These are phyloP conservation scores for Eurypyga helias DNA, from an alignment of 2,113 vertebrate species.

Conservation along the genomic window DNA sequence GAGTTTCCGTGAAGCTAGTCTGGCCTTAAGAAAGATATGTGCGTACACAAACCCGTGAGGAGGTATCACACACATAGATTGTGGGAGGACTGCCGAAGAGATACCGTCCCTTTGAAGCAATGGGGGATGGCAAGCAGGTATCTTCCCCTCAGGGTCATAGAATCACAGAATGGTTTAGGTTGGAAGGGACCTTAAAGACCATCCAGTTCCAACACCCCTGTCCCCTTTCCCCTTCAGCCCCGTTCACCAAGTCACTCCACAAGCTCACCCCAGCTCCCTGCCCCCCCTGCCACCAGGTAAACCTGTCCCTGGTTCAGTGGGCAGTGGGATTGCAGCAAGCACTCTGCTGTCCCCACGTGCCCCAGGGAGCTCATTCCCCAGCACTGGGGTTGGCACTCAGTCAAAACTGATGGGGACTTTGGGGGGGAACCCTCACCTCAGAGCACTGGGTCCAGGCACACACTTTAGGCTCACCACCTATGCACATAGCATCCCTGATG, in stretches of 20 bases:
- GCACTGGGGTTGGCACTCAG: not conserved
- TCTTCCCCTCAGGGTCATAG: not conserved
- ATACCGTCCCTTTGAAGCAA: not conserved
- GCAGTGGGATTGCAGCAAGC: not conserved
- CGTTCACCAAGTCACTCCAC: not conserved
- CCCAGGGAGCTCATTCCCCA: not conserved
- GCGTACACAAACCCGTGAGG: not conserved
- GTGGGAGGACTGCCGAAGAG: not conserved
- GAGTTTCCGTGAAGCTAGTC: not conserved
- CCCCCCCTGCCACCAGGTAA: not conserved
- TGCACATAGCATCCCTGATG: rapidly evolving
- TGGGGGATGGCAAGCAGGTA: rapidly evolving
- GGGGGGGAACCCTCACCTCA: rapidly evolving
- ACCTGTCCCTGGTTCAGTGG: not conserved
- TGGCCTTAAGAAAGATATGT: not conserved
- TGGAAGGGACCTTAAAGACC: too few relatives aligned
- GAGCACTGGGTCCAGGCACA: not conserved
- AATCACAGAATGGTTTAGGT: too few relatives aligned
- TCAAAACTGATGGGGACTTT: not conserved
- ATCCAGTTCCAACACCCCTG: too few relatives aligned
- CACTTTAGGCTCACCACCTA: not conserved
- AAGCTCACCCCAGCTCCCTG: not conserved
- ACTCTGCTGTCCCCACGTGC: rapidly evolving
- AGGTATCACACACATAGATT: rapidly evolving
- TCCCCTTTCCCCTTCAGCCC: not conserved